Evolutionary conservation across 2,797 vertebrate species (phyloP).

Genomic region (Poecilia picta): DNA sequence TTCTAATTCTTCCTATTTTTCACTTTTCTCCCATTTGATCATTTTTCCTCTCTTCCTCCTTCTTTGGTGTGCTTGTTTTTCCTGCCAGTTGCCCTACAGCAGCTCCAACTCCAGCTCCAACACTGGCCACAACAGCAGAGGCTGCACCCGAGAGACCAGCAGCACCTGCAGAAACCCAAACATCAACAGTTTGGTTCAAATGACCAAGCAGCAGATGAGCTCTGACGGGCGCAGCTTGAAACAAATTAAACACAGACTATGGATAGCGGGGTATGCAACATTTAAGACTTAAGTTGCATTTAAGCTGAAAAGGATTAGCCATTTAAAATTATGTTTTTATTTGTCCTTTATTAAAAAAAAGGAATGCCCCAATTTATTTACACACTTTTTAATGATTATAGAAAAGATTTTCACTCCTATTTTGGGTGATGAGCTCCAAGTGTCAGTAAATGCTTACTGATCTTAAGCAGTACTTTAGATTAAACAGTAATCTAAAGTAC

Average conservation of each 20-base stretch:
- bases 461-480: no score
- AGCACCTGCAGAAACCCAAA: slow-evolving; percentile 10
- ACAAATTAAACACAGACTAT: not conserved
- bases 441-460: no score
- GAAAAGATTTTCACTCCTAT: not conserved
- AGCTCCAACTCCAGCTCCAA: not conserved
- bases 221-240: not conserved
- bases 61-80: not conserved
- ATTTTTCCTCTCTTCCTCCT: not conserved
- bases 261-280: not conserved
- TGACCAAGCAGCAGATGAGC: not conserved
- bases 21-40: not conserved
- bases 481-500: no score
- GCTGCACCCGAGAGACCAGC: not conserved
- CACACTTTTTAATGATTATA: not conserved
- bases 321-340: not conserved
- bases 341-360: not conserved
- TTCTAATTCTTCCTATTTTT: not conserved
- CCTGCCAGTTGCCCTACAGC: not conserved
- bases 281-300: not conserved
- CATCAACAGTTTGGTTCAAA: not conserved
- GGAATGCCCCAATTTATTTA: not conserved
- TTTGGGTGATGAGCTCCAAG: no score
- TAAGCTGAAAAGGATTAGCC: not conserved
- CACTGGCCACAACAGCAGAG: slow-evolving; percentile 6